These are phyloP conservation scores for Neotoxoptera formosana DNA, from an alignment of 1,140 invertebrate genomes.

Conservation along the genomic window DNA sequence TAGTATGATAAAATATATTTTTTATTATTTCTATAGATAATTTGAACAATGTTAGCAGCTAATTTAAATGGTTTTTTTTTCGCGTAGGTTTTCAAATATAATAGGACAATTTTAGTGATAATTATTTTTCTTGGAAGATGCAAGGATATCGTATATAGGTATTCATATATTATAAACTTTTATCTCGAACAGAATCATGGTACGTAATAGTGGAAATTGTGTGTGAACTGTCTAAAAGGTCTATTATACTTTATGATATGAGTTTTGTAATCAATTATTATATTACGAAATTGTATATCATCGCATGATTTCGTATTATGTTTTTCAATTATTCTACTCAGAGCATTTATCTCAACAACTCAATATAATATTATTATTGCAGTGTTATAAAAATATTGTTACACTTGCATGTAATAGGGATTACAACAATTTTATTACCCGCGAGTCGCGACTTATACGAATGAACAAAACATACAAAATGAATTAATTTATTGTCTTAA, in stretches of 20 bases:
- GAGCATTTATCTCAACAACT: background rate
- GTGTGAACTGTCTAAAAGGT: conserved; percentile 4
- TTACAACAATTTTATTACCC: background rate
- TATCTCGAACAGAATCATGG: background rate
- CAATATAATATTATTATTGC: background rate
- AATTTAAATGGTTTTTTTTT: conserved; percentile 15
- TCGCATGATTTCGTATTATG: background rate
- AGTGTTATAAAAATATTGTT: background rate
- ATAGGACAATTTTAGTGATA: background rate
- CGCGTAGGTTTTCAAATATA: background rate
- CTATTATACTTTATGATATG: background rate
- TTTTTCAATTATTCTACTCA: background rate
- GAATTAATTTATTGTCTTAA: background rate
- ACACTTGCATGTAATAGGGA: background rate
- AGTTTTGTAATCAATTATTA: background rate
- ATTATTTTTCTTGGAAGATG: background rate
- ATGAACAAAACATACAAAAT: background rate
- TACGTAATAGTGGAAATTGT: background rate
- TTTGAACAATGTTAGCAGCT: background rate
- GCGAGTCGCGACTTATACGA: background rate
- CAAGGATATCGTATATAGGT: background rate
- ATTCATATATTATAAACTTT: background rate
- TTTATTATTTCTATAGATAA: conserved; percentile 19
- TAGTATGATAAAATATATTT: background rate
- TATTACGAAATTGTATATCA: background rate